Percentiles rank a stretch among this genome's conserved stretches.
phyloP scores from a whole-genome alignment of 2,113 vertebrate species.

The Oceanodroma tethys region DNA sequence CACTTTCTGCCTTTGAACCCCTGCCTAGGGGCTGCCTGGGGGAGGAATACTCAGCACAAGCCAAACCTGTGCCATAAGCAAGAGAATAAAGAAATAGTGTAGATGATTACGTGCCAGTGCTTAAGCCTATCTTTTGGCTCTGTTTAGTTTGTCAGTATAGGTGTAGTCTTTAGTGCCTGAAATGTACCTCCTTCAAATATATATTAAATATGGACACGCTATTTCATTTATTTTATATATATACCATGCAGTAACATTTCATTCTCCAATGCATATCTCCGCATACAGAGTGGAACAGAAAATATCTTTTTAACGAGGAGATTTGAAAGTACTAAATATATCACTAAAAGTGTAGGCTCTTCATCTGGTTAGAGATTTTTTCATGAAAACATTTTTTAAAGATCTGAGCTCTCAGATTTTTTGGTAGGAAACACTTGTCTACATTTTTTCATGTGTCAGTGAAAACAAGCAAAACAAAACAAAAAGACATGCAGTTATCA shows the following conservation, averaged over 20 bases:
- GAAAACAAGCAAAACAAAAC: not conserved
- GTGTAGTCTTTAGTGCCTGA: not conserved
- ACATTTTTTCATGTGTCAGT: not conserved
- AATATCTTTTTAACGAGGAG: not conserved
- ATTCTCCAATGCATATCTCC: not conserved
- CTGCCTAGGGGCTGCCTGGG: not conserved
- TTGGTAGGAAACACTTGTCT: not conserved
- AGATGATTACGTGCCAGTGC: not conserved
- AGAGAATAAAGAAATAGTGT: not conserved
- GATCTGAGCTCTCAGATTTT: not conserved
- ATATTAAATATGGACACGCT: not conserved
- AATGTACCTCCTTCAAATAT: not conserved
- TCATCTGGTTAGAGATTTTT: not conserved
- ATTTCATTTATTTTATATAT: slow-evolving; percentile 15
- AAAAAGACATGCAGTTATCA: not conserved
- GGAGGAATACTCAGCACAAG: not conserved
- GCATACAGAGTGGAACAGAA: not conserved
- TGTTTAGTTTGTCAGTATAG: not conserved
- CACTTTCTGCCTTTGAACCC: not conserved
- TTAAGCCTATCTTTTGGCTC: not conserved
- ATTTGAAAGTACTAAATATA: not conserved
- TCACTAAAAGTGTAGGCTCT: not conserved
- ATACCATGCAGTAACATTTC: not conserved
- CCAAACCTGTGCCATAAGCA: not conserved
- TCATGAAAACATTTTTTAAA: not conserved